These are phyloP conservation scores for Phaetusa simplex DNA, from an alignment of 2,113 vertebrate genomes.

Conservation along the genomic window DNA sequence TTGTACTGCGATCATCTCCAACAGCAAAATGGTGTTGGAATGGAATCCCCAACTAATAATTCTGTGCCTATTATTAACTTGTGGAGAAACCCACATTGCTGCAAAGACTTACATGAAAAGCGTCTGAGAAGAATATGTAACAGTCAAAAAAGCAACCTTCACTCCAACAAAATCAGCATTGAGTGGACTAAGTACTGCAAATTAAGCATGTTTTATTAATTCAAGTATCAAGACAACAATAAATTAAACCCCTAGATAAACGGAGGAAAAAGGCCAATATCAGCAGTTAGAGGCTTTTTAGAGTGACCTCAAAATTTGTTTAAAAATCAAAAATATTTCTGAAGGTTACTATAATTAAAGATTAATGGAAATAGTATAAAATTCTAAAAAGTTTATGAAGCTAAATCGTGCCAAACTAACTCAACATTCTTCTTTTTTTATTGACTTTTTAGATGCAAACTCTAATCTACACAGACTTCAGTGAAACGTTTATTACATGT, in stretches of 20 bases:
- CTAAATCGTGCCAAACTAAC: not conserved
- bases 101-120: not conserved
- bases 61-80: not conserved
- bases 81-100: not conserved
- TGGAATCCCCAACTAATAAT: not conserved
- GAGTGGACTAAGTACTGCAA: not conserved
- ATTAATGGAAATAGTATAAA: not conserved
- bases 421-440: not conserved
- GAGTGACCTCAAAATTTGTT: not conserved
- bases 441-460: not conserved
- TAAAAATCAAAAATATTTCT: not conserved
- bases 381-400: not conserved
- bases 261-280: not conserved
- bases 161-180: not conserved
- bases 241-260: not conserved
- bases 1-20: not conserved
- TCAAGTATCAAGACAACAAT: not conserved
- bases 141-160: not conserved
- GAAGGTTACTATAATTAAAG: not conserved
- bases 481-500: not conserved
- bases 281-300: not conserved
- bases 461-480: not conserved
- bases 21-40: not conserved
- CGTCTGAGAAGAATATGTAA: not conserved
- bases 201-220: conserved; percentile 15